Base-by-base conservation (phyloP, 2,113 vertebrate species). In the Ardeotis arabs region DNA sequence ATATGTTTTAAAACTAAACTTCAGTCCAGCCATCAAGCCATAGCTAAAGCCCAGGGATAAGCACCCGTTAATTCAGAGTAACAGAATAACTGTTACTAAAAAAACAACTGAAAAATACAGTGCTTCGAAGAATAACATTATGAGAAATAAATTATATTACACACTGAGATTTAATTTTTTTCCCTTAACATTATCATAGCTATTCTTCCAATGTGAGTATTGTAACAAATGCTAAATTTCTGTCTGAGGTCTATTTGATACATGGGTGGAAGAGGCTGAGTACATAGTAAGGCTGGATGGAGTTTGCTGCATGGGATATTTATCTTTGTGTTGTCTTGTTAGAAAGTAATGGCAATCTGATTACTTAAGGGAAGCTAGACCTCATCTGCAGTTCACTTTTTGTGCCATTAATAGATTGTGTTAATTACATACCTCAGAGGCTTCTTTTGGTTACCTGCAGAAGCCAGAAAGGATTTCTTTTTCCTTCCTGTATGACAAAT, bases 361-460 rank as follows among this genome's bases (percentile, higher is more conserved):
- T 23, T 84, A 27, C 41, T 91, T 50, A 18, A 27, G 55, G 55
- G 21, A 92, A 85, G 9, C 25, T 81, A 79, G 62, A 73, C 29
- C 25, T 91, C 37, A 33, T 52, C 50, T 84, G 19, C 16, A 49
- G n/a, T 33, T 37, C 8, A 6, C 31, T 77, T 89, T 66, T 59
- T 55, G 31, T 86, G 22, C 55, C 75, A 33, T 90, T 92, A 92
- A 88, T 85, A 83, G 53, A 73, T 72, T 66, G 31, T 28, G 53
- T 90, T 95, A 95, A 93, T 84, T 92, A 93, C 76, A 53, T 74
- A 63, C 78, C 88, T 94, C 39, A 45, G 67, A 92, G 67, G 70
- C 79, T 93, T 69, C 35, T 95, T 94, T 92, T 88, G 78, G 79
- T 80, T 82, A 91, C 28, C 45, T 88, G 50, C 53, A 66, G 55